A percentile compares a stretch with the other conserved stretches of the same genome.
Conservation (phyloP, 1,140 invertebrate genomes). For the Cryptotermes secundus region DNA sequence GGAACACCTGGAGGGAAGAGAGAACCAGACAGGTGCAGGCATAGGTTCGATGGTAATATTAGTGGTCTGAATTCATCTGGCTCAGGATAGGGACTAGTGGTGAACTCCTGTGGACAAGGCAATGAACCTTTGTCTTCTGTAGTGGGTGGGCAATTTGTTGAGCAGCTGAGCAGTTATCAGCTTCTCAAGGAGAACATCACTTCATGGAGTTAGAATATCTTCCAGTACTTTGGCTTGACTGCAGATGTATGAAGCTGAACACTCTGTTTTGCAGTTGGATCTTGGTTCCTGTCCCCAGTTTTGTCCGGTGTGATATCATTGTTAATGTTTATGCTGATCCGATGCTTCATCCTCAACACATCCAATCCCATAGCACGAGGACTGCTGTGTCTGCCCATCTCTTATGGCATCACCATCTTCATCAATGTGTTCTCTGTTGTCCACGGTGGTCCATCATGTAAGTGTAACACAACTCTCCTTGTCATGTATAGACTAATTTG, state of each 20-base stretch:
- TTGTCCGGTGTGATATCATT: conserved; percentile 88
- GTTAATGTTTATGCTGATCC: conserved; percentile 76
- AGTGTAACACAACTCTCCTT: conserved; percentile 46
- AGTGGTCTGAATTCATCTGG: too few relatives aligned
- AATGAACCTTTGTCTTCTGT: too few relatives aligned
- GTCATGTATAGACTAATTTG: too few relatives aligned
- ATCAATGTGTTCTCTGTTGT: conserved; percentile 93
- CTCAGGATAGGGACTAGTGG: too few relatives aligned
- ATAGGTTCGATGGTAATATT: too few relatives aligned
- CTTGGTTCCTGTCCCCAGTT: conserved; percentile 96
- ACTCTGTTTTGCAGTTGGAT: conserved; percentile 69
- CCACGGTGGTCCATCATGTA: conserved; percentile 88
- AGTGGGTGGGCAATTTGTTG: too few relatives aligned
- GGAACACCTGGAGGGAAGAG: too few relatives aligned
- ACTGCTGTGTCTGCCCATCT: conserved; percentile 81
- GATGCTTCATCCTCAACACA: conserved; percentile 78
- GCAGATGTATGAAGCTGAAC: not conserved
- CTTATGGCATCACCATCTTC: conserved; percentile 89
- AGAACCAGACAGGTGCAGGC: too few relatives aligned
- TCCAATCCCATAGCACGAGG: conserved; percentile 79
- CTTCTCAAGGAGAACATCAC: too few relatives aligned
- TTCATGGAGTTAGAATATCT: not conserved
- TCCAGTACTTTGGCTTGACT: not conserved
- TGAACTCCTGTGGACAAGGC: too few relatives aligned
- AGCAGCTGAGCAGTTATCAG: too few relatives aligned